These are phyloP conservation scores for Trissoscelio sp. DNA, from an alignment of 2,888 invertebrate species.

Conservation along the genomic window DNA sequence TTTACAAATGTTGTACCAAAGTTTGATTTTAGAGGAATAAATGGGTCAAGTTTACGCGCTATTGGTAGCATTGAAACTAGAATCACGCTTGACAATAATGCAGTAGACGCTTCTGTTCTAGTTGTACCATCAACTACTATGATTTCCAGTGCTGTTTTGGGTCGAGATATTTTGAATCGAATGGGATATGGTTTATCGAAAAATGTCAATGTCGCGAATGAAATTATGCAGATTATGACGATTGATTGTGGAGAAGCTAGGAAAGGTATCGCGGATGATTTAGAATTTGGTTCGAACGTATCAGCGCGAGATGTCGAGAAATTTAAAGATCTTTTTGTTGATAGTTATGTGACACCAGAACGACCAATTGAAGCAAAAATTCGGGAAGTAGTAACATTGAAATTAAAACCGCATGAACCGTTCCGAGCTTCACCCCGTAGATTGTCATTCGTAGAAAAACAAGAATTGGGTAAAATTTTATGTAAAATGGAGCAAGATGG, in stretches of 20 bases:
- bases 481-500: neutral
- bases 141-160: neutral
- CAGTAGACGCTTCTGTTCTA: neutral
- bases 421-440: conserved; percentile 17
- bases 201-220: neutral
- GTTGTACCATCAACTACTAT: conserved; percentile 8
- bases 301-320: neutral
- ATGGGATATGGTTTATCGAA: neutral
- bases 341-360: neutral
- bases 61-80: neutral
- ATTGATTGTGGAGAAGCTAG: conserved; percentile 4
- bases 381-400: neutral
- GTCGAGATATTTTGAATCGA: neutral
- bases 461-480: conserved; percentile 5
- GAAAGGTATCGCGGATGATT: conserved; percentile 6
- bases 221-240: neutral
- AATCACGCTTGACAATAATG: neutral
- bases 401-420: conserved; percentile 15
- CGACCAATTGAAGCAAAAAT: conserved; percentile 10
- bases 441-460: conserved; percentile 10
- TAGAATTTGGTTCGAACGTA: neutral
- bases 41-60: neutral
- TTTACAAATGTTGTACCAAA: neutral
- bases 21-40: neutral
- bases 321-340: neutral